A percentile compares a stretch with the other conserved stretches of the same genome.
phyloP scores from a whole-genome alignment of 2,888 invertebrate species.

The Melanchra persicariae region DNA sequence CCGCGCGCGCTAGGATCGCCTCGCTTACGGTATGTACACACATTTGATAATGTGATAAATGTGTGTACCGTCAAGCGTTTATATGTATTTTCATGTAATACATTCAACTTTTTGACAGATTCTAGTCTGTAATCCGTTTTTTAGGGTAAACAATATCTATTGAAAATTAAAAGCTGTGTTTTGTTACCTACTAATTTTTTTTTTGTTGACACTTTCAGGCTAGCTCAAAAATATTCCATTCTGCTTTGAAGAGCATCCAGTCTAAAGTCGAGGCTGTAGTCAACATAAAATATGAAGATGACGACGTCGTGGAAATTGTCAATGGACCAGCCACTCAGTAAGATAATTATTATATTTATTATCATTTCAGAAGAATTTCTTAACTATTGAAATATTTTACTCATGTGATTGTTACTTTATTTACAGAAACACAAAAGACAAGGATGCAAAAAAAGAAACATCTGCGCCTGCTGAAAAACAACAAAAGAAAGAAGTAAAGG shows the following conservation, averaged over 20 bases:
- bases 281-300: slow-evolving; percentile 88
- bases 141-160: too few relatives aligned
- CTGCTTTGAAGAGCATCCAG: slow-evolving; percentile 92
- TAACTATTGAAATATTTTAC: background rate
- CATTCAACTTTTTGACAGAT: too few relatives aligned
- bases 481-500: slow-evolving; percentile 59
- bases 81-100: too few relatives aligned
- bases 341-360: slow-evolving; percentile 60
- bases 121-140: too few relatives aligned
- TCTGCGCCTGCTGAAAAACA: slow-evolving; percentile 54
- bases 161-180: background rate
- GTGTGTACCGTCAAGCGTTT: too few relatives aligned
- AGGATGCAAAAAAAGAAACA: slow-evolving; percentile 53
- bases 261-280: slow-evolving; percentile 91
- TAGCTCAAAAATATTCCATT: slow-evolving; percentile 93
- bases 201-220: slow-evolving; percentile 90
- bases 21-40: slow-evolving; percentile 79
- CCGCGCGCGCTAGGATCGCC: slow-evolving; percentile 80
- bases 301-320: slow-evolving; percentile 86
- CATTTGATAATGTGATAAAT: too few relatives aligned
- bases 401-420: background rate
- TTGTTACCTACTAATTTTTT: background rate
- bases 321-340: slow-evolving; percentile 83
- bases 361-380: background rate
- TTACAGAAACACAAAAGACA: slow-evolving; percentile 52